Evolutionary conservation across 2,888 invertebrate species (phyloP), one percentile per base, ranked within the genome.

Genomic region (Chalcis sispes): DNA sequence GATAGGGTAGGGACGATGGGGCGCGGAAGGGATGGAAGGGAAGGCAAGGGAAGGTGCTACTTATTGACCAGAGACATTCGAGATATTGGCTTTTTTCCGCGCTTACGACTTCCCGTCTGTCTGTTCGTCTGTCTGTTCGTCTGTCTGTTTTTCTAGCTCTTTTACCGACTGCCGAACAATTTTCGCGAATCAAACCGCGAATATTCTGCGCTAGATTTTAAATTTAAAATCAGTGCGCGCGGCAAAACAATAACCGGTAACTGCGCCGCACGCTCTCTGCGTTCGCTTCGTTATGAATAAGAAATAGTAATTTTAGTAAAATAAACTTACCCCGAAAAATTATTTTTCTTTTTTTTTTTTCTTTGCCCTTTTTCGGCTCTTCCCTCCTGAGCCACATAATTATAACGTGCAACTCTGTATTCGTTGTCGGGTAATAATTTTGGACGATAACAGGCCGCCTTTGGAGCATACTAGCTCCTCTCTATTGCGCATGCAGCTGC

Each of bases 381-480:
- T 61, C 25, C 3, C 25, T 32, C 56, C 8, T n/a, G 20, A 36
- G 48, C 25, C 52, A 36, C 52, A 46, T 46, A 64, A 72, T 64
- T 64, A 56, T 56, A 56, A 48, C 40, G 40, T 46, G 27, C 48
- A 48, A 50, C 50, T 65, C 64, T 40, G 50, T 52, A 58, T 58
- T 66, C 72, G 58, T 72, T 66, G 72, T 8, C 67, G 29, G 8
- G 58, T 42, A 58, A 67, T 73, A 73, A 73, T 73, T 73, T 66
- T 40, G 8, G 25, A 18, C 40, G 73, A 73, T 73, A 59, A 61
- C 40, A 36, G 2, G 50, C 20, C 61, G 32, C 48, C 69, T 29
- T 69, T 25, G 54, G 56, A 42, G 27, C 48, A 36, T 42, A 32
- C 48, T 23, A 18, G n/a, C 5, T 1, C 18, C 4, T 50, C 15